Percentiles rank a stretch among this genome's conserved stretches.
Conservation (phyloP, 2,113 vertebrate genomes). For the Phoenicopterus ruber region DNA sequence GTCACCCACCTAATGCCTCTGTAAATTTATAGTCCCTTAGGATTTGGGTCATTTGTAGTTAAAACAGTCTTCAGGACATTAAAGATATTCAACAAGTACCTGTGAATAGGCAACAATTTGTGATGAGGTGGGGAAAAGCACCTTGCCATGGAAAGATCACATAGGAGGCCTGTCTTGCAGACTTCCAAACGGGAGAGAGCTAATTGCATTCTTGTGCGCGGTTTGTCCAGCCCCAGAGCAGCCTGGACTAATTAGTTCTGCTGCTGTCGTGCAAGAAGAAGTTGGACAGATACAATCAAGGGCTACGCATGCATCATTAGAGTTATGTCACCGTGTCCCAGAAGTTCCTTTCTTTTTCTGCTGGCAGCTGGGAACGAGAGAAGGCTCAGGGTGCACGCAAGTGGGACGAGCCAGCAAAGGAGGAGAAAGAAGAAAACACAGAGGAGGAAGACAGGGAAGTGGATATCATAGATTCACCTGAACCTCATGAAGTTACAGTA, state of each 20-base stretch:
- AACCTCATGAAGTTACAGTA: conserved; percentile 48
- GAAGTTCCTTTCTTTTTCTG: not conserved
- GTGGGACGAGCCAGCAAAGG: not conserved
- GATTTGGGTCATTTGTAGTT: not conserved
- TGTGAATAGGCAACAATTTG: not conserved
- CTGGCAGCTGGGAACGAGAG: conserved; percentile 69
- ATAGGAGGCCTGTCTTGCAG: not conserved
- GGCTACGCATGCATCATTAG: not conserved
- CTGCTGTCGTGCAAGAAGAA: not conserved
- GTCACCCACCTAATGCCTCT: not conserved
- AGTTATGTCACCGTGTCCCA: not conserved
- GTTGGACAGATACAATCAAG: not conserved
- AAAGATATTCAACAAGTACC: not conserved
- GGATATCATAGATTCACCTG: not conserved
- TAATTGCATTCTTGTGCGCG: not conserved
- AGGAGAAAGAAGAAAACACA: not conserved
- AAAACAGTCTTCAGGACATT: not conserved
- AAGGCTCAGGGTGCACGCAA: not conserved
- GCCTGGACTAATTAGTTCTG: not conserved
- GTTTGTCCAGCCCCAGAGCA: not conserved
- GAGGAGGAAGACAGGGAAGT: not conserved
- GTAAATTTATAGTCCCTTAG: not conserved
- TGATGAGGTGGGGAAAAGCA: not conserved
- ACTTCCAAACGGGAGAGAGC: not conserved
- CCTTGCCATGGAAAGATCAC: not conserved